These are phyloP conservation scores for Atractosteus spatula DNA, from an alignment of 2,113 vertebrate genomes.

Conservation along the genomic window DNA sequence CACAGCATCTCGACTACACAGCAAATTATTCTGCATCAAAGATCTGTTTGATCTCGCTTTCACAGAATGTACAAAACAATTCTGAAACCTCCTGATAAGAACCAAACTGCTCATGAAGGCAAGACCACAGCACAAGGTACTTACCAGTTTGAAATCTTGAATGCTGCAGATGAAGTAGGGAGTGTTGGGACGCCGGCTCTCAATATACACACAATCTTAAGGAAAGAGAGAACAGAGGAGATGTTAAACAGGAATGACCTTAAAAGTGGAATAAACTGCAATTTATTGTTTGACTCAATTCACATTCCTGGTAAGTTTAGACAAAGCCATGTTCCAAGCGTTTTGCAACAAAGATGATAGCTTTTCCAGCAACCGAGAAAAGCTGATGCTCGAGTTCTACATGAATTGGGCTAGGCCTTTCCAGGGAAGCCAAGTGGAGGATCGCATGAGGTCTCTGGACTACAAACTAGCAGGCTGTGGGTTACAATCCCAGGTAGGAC, in stretches of 20 bases:
- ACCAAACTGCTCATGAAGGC: conserved; percentile 1
- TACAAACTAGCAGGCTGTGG: too few species aligned
- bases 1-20: conserved; percentile 5
- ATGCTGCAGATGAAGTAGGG: conserved; percentile 99
- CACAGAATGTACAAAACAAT: conserved; percentile 32
- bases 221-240: conserved; percentile 47
- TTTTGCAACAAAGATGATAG: too few species aligned
- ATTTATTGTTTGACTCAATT: too few species aligned
- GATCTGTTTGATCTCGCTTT: conserved; percentile 28
- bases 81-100: conserved; percentile 26
- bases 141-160: conserved; percentile 99
- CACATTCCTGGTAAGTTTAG: too few species aligned
- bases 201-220: conserved; percentile 98
- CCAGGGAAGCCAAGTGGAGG: too few species aligned
- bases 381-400: too few species aligned
- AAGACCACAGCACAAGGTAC: conserved; percentile 48
- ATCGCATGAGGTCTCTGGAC: too few species aligned
- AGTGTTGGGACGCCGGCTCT: conserved; percentile 94
- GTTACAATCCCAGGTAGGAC: too few species aligned
- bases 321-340: too few species aligned
- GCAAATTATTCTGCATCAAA: conserved; percentile 29
- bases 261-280: too few species aligned
- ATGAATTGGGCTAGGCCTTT: too few species aligned
- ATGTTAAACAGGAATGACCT: background rate
- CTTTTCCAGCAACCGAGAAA: too few species aligned